Evolutionary conservation across 2,797 vertebrate genomes (phyloP).

Genomic region (Hozukius guyotensis): DNA sequence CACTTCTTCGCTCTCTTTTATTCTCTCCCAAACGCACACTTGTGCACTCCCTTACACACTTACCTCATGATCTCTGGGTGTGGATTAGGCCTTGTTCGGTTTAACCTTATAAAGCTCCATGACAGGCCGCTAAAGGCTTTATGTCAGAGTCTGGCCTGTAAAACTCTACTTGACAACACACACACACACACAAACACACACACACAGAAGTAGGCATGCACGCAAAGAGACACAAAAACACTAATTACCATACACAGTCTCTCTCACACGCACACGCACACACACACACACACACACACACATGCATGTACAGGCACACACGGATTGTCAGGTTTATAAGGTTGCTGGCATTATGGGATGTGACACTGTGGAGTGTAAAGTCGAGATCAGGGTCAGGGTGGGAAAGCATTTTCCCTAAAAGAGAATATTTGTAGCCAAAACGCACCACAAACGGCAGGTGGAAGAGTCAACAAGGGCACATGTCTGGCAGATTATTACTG

Average conservation of each 20-base stretch:
- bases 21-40: background rate
- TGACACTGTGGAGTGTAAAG: constrained; percentile 49
- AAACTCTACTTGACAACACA: constrained; percentile 50
- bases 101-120: constrained; percentile 75
- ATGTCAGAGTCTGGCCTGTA: constrained; percentile 45
- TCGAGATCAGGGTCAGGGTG: background rate
- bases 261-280: background rate
- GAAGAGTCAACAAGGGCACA: background rate
- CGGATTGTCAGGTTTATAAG: background rate
- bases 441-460: background rate
- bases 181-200: constrained; percentile 9
- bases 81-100: constrained; percentile 66
- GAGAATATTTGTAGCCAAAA: background rate
- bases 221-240: background rate
- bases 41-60: background rate
- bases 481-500: background rate
- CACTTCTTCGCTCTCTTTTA: background rate
- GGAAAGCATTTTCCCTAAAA: background rate
- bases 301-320: background rate
- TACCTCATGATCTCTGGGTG: constrained; percentile 24
- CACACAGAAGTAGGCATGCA: background rate
- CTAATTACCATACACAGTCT: background rate
- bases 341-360: constrained; percentile 16
- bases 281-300: background rate
- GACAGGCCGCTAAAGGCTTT: constrained; percentile 63